Evolutionary conservation across 2,113 vertebrate genomes (phyloP).

Genomic region (Todiramphus saurophagus): DNA sequence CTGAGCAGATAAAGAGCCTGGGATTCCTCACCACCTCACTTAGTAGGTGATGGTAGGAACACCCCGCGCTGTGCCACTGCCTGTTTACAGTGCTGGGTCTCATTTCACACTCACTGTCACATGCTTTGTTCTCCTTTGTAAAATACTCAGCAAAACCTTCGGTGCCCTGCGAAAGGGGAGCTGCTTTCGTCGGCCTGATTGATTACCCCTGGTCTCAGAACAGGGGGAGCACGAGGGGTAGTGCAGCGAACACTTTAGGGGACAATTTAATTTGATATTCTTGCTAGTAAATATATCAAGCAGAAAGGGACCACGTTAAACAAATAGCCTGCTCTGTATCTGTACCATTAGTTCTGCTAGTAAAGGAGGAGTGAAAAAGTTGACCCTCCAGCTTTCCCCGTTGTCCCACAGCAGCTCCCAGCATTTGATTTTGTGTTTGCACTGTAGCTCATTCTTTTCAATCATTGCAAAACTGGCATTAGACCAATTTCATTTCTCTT

Average conservation of each 20-base stretch:
- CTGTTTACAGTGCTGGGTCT: not conserved
- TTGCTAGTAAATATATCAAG: constrained; percentile 23
- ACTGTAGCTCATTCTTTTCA: not conserved
- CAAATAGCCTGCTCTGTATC: not conserved
- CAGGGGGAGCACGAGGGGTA: not conserved
- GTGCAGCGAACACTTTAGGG: not conserved
- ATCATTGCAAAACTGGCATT: not conserved
- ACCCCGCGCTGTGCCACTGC: not conserved
- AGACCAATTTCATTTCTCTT: not conserved
- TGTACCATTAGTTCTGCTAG: not conserved
- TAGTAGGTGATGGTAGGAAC: not conserved
- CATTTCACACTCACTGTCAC: not conserved
- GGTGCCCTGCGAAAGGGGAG: not conserved
- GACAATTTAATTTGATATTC: constrained; percentile 15
- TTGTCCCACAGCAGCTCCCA: not conserved
- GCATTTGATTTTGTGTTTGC: not conserved
- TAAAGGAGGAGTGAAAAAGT: not conserved
- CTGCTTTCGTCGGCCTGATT: not conserved
- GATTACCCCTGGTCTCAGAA: not conserved
- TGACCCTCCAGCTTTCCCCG: not conserved
- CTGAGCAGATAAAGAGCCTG: not conserved
- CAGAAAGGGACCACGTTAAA: not conserved
- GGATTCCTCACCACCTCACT: not conserved
- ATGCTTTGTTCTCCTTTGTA: not conserved
- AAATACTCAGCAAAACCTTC: not conserved